These are phyloP conservation scores for Mesembrinibis cayennensis DNA, from an alignment of 2,113 vertebrate genomes.

Conservation along the genomic window DNA sequence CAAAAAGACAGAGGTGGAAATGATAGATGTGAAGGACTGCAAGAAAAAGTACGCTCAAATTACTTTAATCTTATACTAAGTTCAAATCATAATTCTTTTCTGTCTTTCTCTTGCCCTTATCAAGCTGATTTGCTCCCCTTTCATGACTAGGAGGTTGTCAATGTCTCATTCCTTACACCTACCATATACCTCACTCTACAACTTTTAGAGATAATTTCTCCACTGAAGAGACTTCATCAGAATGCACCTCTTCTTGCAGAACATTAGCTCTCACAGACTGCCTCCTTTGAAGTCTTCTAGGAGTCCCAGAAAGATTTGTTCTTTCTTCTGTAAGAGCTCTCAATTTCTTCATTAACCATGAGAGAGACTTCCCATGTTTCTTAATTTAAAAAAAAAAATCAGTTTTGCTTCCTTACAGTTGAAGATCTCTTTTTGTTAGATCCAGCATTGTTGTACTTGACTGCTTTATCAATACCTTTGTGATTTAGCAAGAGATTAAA, in stretches of 20 bases:
- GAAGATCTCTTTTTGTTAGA: not conserved
- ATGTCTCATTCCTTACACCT: not conserved
- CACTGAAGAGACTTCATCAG: not conserved
- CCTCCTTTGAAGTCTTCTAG: not conserved
- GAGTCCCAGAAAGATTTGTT: not conserved
- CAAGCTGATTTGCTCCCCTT: not conserved
- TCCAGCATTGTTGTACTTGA: not conserved
- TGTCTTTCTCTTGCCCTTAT: not conserved
- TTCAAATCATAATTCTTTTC: not conserved
- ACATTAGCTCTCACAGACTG: not conserved
- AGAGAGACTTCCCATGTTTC: not conserved
- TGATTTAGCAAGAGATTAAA: not conserved
- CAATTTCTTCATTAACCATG: not conserved
- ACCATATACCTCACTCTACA: not conserved
- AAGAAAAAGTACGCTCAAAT: not conserved
- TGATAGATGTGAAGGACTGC: not conserved
- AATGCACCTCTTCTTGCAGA: not conserved
- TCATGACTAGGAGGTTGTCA: not conserved
- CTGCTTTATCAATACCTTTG: not conserved
- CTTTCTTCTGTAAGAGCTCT: not conserved
- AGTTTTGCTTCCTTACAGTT: not conserved
- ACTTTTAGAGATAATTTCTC: not conserved
- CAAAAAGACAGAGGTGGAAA: not conserved
- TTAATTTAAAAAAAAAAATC: not conserved
- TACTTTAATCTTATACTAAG: not conserved